Evolutionary conservation across 2,797 vertebrate species (phyloP), one percentile per base, ranked within the genome.

Genomic region (Psittacula echo): DNA sequence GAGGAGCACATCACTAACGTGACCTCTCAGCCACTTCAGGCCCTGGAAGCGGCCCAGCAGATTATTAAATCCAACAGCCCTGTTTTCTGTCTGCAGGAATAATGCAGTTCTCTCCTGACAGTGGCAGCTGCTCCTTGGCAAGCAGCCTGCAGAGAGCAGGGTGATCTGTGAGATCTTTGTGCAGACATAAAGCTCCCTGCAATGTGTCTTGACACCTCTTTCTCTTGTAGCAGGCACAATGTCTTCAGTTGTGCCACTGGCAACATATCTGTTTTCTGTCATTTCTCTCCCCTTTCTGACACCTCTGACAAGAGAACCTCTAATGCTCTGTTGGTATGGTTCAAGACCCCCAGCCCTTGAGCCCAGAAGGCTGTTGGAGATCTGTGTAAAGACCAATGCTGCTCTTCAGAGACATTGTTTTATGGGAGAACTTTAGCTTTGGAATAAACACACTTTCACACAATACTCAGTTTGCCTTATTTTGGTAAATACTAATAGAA

Each of bases 391-490:
- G 37, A 48, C 47, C 2, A 30, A 9, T 77, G 67, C 54, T 88
- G 74, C 50, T 91, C 14, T 89, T 85, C 50, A 89, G 15, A 77
- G 56, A 48, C 34, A 9, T 4, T 42, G 47, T 82, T 96, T 93
- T 81, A 41, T 83, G 58, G 75, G 51, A 75, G 58, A 82, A 82
- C 81, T 58, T 94, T 78, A 72, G 41, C 81, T 58, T 94, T 81
- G 75, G 42, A 95, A 95, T 96, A 97, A 96, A 97, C 10, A 20
- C 12, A 34, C 44, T 84, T 93, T 86, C 3, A 21, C 65, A 79
- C 47, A 79, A n/a, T 62, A 53, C 30, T 42, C 58, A 62, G 51
- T 75, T 89, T 85, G 73, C 60, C 76, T 78, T 82, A 41, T 81
- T 96, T 93, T 85, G 44, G 29, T 82, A 83, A 86, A 66, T 71